Percentiles rank a stretch among this genome's conserved stretches.
Conservation (phyloP, 2,797 vertebrate genomes). For the Neopelma chrysocephalum region DNA sequence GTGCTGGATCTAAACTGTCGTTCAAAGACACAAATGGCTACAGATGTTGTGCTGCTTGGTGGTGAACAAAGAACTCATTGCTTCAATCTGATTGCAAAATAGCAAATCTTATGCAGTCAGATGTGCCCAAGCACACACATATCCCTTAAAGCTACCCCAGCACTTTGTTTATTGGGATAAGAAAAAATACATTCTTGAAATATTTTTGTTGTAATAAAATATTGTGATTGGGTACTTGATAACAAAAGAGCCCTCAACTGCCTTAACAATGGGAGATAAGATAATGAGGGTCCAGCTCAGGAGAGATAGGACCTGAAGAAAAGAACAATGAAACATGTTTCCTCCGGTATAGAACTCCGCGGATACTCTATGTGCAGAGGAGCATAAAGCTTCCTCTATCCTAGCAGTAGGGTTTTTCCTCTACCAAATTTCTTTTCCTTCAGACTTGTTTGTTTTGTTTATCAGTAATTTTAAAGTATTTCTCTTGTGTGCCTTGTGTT, state of each 20-base stretch:
- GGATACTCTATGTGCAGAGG: neutral
- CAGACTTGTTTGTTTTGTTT: neutral
- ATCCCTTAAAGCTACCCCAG: neutral
- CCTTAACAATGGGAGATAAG: neutral
- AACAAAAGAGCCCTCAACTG: neutral
- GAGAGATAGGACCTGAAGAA: neutral
- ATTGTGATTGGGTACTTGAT: neutral
- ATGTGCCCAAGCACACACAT: neutral
- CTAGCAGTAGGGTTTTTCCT: neutral
- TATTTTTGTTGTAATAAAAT: neutral
- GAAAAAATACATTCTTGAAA: neutral
- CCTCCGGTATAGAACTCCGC: neutral
- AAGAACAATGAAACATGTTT: neutral
- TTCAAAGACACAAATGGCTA: neutral
- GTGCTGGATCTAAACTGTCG: neutral
- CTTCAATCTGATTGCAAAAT: neutral
- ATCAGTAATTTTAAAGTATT: neutral
- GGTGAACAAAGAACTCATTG: neutral
- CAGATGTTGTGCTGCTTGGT: neutral
- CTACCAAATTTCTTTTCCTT: neutral
- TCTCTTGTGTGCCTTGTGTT: neutral
- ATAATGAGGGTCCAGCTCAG: neutral
- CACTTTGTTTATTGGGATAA: neutral
- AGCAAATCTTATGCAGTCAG: neutral
- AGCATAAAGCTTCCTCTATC: neutral